Conservation (phyloP, 2,113 vertebrate species). For the Dicentrarchus labrax region DNA sequence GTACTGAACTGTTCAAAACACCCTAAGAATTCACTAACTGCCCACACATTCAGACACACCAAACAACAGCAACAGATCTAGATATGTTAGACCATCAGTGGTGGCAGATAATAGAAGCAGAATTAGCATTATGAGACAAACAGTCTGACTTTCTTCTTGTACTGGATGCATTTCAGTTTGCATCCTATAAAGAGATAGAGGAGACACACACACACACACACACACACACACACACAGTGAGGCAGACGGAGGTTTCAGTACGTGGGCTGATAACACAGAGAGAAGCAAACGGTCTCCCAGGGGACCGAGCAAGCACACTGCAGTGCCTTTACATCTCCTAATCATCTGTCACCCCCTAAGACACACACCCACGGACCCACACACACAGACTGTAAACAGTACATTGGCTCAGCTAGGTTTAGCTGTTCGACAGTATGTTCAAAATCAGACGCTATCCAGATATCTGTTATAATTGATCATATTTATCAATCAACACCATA, state of each 20-base stretch:
- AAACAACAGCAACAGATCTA: background rate
- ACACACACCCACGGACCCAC: slow-evolving; percentile 19
- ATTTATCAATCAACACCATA: background rate
- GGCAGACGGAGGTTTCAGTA: slow-evolving; percentile 28
- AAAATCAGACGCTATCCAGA: slow-evolving; percentile 7
- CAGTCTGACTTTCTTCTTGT: background rate
- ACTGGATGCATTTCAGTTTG: slow-evolving; percentile 8
- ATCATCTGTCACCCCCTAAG: slow-evolving; percentile 55
- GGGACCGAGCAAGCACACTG: slow-evolving; percentile 38
- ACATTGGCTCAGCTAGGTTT: background rate
- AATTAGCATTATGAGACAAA: slow-evolving; percentile 3
- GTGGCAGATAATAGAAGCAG: background rate
- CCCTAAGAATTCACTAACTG: background rate
- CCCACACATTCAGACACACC: background rate
- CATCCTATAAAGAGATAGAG: background rate
- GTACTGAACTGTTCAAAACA: background rate
- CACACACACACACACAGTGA: slow-evolving; percentile 2
- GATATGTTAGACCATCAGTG: slow-evolving; percentile 1
- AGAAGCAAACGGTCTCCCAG: slow-evolving; percentile 37
- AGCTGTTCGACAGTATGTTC: background rate
- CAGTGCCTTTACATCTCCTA: slow-evolving; percentile 50
- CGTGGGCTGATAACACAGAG: slow-evolving; percentile 49
- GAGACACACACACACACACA: background rate
- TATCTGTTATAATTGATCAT: background rate
- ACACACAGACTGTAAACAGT: slow-evolving; percentile 6